Percentiles rank a stretch among this genome's conserved stretches.
phyloP scores from a whole-genome alignment of 1,140 invertebrate genomes.

The Drosophila micromelanica region DNA sequence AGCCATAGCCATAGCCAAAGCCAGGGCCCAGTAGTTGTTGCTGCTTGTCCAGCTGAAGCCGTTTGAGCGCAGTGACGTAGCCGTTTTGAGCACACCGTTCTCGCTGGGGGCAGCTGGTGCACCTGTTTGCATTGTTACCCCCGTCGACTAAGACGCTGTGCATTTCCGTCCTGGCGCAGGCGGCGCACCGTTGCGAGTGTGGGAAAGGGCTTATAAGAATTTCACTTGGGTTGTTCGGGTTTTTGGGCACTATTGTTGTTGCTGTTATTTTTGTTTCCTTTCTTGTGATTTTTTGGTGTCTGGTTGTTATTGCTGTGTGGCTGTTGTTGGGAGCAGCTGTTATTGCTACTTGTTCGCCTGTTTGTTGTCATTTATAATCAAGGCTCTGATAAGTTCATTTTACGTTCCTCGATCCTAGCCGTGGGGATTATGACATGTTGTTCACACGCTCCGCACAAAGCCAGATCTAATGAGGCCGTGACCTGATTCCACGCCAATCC shows the following conservation, averaged over 20 bases:
- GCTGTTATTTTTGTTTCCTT: slow-evolving; percentile 71
- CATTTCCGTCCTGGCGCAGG: slow-evolving; percentile 81
- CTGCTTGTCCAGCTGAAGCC: slow-evolving; percentile 42
- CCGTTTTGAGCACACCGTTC: slow-evolving; percentile 7
- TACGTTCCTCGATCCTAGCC: slow-evolving; percentile 45
- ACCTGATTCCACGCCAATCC: slow-evolving; percentile 68
- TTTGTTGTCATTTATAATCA: slow-evolving; percentile 82
- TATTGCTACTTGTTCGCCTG: slow-evolving; percentile 75
- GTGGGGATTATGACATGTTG: slow-evolving; percentile 76
- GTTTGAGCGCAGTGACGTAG: slow-evolving; percentile 63
- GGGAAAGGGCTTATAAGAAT: slow-evolving; percentile 83
- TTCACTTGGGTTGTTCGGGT: slow-evolving; percentile 76
- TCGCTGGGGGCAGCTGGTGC: slow-evolving; percentile 48
- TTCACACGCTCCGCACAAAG: slow-evolving; percentile 70
- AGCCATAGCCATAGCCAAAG: slow-evolving; percentile 24
- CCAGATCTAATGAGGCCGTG: slow-evolving; percentile 77
- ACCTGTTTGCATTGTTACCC: slow-evolving; percentile 60
- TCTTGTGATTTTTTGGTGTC: slow-evolving; percentile 65
- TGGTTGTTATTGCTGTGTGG: slow-evolving; percentile 29
- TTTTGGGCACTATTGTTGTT: slow-evolving; percentile 59
- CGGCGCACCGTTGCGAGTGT: slow-evolving; percentile 70
- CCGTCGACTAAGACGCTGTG: slow-evolving; percentile 66
- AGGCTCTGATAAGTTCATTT: slow-evolving; percentile 80
- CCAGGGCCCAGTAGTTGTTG: slow-evolving; percentile 68
- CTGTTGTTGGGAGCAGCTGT: slow-evolving; percentile 64